Evolutionary conservation across 2,797 vertebrate genomes (phyloP).

Genomic region (Aratinga solstitialis): DNA sequence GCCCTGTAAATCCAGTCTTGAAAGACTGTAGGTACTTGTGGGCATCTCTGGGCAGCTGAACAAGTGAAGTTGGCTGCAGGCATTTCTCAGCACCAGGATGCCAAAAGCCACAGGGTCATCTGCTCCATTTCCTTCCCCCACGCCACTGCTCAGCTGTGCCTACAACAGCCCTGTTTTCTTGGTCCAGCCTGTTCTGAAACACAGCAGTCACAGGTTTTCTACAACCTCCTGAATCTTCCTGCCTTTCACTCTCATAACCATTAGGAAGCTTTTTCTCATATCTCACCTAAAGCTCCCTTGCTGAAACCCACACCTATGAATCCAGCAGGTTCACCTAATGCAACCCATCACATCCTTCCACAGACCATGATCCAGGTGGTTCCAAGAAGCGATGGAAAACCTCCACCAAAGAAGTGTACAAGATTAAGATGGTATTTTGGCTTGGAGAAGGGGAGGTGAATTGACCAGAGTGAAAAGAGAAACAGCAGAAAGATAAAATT

Average conservation of each 20-base stretch:
- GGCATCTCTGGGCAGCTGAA: constrained; percentile 1
- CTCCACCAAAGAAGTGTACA: background rate
- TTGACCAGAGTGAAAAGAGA: background rate
- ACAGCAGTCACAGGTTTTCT: background rate
- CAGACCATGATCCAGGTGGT: background rate
- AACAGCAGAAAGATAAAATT: background rate
- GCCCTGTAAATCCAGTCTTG: background rate
- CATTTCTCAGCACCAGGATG: background rate
- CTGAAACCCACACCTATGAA: background rate
- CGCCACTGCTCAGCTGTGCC: rapidly evolving
- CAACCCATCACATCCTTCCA: background rate
- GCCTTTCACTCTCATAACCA: background rate
- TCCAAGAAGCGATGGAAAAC: background rate
- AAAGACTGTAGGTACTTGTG: constrained; percentile 40
- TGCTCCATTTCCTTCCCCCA: background rate
- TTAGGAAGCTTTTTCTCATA: background rate
- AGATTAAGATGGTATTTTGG: background rate
- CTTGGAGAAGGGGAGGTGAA: background rate
- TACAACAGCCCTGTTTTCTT: background rate
- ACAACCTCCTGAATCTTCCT: background rate
- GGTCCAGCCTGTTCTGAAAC: background rate
- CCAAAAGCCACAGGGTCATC: constrained; percentile 41
- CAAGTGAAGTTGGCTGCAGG: constrained; percentile 10
- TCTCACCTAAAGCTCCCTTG: background rate
- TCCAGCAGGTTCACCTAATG: background rate